These are phyloP conservation scores for Mus spicilegus DNA, from an alignment of 2,113 vertebrate species.

Conservation along the genomic window DNA sequence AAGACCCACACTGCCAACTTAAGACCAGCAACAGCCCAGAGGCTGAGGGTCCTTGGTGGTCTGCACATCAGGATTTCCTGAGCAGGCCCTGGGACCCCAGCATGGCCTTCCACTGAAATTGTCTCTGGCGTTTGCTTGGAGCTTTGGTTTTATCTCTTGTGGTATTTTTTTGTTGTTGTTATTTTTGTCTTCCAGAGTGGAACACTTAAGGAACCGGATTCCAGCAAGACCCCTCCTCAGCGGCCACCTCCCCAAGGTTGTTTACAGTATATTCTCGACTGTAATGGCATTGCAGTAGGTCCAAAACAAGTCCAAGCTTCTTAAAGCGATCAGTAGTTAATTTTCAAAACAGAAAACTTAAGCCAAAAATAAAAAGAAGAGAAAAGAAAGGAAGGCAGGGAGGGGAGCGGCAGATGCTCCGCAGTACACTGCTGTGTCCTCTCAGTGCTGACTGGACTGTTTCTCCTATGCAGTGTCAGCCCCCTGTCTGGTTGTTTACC, in stretches of 20 bases:
- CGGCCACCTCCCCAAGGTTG: constrained; percentile 98
- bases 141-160: constrained; percentile 80
- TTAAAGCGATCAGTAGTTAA: constrained; percentile 86
- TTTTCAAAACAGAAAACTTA: constrained; percentile 85
- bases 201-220: constrained; percentile 93
- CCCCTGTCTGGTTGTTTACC: constrained; percentile 88
- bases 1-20: not conserved
- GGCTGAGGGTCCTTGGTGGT: not conserved
- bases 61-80: not conserved
- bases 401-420: constrained; percentile 72
- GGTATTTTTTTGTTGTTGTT: not conserved
- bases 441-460: constrained; percentile 92
- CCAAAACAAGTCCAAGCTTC: constrained; percentile 94
- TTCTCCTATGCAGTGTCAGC: constrained; percentile 96
- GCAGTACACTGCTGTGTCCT: constrained; percentile 85
- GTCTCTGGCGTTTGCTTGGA: constrained; percentile 48
- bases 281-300: constrained; percentile 93
- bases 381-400: constrained; percentile 62
- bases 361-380: constrained; percentile 85
- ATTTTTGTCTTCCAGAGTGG: constrained; percentile 92
- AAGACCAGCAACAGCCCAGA: not conserved
- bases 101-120: not conserved
- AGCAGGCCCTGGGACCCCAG: not conserved
- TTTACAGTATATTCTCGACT: constrained; percentile 96
- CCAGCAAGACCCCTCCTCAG: constrained; percentile 93